Conservation (phyloP, 2,113 vertebrate species). For the Opisthocomus hoazin region DNA sequence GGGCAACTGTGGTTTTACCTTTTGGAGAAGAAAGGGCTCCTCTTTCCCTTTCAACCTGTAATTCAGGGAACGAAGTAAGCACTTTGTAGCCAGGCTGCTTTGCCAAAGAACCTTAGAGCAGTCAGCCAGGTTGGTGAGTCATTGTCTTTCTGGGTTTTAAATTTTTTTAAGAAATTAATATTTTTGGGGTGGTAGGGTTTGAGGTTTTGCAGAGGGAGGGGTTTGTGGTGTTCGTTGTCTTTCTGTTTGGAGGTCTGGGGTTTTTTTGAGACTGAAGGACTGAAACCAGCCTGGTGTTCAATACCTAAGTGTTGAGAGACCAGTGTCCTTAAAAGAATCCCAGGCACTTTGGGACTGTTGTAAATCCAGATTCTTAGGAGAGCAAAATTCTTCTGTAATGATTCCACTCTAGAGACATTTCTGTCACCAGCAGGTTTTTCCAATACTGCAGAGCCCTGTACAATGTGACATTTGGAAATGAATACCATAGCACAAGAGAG, state of each 20-base stretch:
- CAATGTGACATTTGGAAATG: not conserved
- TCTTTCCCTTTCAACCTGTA: not conserved
- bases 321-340: not conserved
- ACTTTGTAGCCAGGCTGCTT: not conserved
- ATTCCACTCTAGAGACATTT: not conserved
- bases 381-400: not conserved
- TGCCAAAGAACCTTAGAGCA: not conserved
- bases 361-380: not conserved
- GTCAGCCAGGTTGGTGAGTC: not conserved
- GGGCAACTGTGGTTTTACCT: not conserved
- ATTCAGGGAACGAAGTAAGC: not conserved
- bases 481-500: not conserved
- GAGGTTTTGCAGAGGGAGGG: no score
- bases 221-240: not conserved
- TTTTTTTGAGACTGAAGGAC: not conserved
- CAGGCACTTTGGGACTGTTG: not conserved
- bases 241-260: no score
- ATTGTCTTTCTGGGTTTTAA: not conserved
- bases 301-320: not conserved
- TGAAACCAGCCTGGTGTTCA: slow-evolving; percentile 68
- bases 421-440: not conserved
- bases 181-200: not conserved
- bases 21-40: not conserved
- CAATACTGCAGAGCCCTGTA: not conserved
- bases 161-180: no score